Conservation (phyloP, 2,797 vertebrate species). For the Centropyge bicolor region DNA sequence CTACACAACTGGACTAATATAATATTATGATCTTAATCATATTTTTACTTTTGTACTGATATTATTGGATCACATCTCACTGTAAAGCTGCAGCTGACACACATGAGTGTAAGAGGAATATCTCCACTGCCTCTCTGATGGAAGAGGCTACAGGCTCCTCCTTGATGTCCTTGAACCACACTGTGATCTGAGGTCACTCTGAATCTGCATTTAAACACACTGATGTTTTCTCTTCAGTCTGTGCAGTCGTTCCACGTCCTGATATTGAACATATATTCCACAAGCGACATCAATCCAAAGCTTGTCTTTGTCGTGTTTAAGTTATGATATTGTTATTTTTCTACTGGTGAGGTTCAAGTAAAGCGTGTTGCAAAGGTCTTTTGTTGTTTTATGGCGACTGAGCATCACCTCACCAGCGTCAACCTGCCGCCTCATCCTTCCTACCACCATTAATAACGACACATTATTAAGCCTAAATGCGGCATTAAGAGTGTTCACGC, state of each 20-base stretch:
- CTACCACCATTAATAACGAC: neutral
- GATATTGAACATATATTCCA: neutral
- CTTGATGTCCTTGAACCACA: conserved; percentile 31
- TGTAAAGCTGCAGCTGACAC: neutral
- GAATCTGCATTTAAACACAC: conserved; percentile 23
- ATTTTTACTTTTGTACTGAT: neutral
- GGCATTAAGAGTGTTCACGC: conserved; percentile 16
- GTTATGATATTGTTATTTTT: neutral
- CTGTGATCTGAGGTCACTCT: conserved; percentile 50
- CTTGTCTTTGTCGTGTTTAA: neutral
- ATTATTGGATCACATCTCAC: neutral
- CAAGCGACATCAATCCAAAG: neutral
- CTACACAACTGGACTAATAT: neutral
- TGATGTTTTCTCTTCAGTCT: neutral
- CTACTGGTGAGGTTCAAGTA: rapidly evolving
- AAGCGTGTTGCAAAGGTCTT: neutral
- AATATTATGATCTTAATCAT: neutral
- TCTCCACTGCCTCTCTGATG: conserved; percentile 20
- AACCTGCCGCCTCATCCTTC: neutral
- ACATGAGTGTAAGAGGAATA: conserved; percentile 2
- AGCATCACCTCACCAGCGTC: neutral
- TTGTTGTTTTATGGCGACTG: neutral
- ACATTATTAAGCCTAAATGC: conserved; percentile 22
- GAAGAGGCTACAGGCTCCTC: conserved; percentile 34
- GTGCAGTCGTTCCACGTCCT: neutral